Conservation (phyloP, 2,113 vertebrate genomes). For the Upupa epops region DNA sequence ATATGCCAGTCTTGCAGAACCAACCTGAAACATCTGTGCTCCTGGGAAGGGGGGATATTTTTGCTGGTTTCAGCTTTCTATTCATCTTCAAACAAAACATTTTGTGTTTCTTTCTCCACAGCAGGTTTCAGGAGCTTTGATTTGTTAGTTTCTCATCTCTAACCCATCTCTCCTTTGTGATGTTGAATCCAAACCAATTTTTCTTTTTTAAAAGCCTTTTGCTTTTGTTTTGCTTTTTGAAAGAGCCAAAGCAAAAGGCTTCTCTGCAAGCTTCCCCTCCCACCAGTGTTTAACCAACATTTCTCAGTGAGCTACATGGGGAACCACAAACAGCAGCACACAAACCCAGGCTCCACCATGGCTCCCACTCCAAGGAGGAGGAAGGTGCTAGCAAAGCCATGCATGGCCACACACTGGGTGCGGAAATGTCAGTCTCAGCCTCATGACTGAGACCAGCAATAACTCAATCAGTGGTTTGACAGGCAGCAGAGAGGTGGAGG, state of each 20-base stretch:
- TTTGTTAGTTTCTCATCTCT: slow-evolving; percentile 23
- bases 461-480: neutral
- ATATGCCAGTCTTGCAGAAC: neutral
- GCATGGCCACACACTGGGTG: accelerated
- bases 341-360: neutral
- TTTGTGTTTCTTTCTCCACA: neutral
- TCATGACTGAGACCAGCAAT: neutral
- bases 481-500: neutral
- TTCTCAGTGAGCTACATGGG: neutral
- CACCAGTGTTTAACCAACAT: neutral
- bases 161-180: neutral
- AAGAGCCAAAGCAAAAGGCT: neutral
- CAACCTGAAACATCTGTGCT: slow-evolving; percentile 16
- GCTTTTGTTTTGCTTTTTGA: slow-evolving; percentile 22
- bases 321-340: neutral
- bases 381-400: neutral
- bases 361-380: neutral
- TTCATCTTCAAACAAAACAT: slow-evolving; percentile 41
- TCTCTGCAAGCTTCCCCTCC: neutral
- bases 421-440: neutral
- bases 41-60: neutral
- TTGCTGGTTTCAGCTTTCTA: slow-evolving; percentile 23
- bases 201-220: neutral
- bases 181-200: neutral
- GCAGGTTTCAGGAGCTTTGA: slow-evolving; percentile 39